Base-by-base conservation (phyloP, 2,888 invertebrate species). In the Oxyteleia sp. region DNA sequence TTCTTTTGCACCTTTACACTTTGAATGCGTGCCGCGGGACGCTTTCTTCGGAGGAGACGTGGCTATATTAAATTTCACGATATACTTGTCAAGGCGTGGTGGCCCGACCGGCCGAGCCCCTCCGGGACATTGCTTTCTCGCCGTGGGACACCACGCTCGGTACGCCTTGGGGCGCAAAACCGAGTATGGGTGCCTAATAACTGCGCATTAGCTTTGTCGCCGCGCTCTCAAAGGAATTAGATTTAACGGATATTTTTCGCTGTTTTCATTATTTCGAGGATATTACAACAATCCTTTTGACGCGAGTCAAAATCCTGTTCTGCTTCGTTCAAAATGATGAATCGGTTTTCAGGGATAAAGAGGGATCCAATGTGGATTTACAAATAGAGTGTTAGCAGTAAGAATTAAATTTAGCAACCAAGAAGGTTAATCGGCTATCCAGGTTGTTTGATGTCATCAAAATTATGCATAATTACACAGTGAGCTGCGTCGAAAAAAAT, bases 51-150 rank as follows among this genome's bases (percentile, higher is more conserved):
- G 23, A 79, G 71, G 69, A 75, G 69, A 57, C 68, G 71, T 87
- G 79, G 84, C 84, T 89, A 90, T 90, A 92, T 90, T 90, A 90
- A 91, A 90, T 90, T 90, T 89, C 89, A 89, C 82, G 90, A 91
- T 91, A 90, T 90, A 92, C 89, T 92, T 89, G 92, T 91, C 91
- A 90, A 88, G 88, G 88, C 89, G 89, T 90, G 88, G 87, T 87
- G 85, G 63, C 76, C 76, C 57, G 64, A 57, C 69, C 86, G 68
- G 82, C 86, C 84, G 87, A 89, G 89, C 86, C 89, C 88, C 89
- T 87, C 84, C 86, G 86, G 86, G 88, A 87, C 87, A 81, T 84
- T 74, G 86, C 82, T 85, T 81, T 74, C 85, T 86, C 89, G 82
- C 89, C 88, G 88, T 89, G 86, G 90, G 89, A 88, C 88, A 87